phyloP scores from a whole-genome alignment of 2,888 invertebrate species.

The Mythimna loreyi region DNA sequence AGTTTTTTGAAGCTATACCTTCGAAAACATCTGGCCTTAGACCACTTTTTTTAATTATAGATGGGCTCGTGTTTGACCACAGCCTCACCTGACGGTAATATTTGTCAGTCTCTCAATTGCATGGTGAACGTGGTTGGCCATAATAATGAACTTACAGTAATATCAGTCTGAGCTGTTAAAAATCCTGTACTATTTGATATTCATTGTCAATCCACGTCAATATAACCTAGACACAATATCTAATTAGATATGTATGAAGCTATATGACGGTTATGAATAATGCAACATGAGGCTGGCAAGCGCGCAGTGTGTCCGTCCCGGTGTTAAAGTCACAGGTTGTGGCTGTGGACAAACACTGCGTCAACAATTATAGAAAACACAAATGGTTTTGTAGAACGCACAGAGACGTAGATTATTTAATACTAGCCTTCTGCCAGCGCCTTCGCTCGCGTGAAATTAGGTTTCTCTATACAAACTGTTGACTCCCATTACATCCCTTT shows the following conservation, averaged over 20 bases:
- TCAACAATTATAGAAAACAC: constrained; percentile 1
- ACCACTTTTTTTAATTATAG: too few species aligned
- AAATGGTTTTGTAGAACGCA: background rate
- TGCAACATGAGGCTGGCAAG: constrained; percentile 26
- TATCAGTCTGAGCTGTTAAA: background rate
- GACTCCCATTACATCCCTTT: too few species aligned
- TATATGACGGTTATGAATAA: constrained; percentile 46
- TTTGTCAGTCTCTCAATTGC: background rate
- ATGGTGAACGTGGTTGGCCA: background rate
- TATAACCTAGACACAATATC: constrained; percentile 29
- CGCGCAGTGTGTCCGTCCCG: background rate
- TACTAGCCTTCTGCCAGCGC: too few species aligned
- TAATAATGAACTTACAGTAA: background rate
- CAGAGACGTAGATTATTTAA: constrained; percentile 36
- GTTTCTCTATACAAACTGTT: too few species aligned
- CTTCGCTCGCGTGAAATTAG: too few species aligned
- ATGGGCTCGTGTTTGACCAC: too few species aligned
- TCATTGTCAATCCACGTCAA: constrained; percentile 18
- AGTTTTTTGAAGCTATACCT: too few species aligned
- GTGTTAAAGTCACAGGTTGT: constrained; percentile 31
- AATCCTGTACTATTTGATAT: constrained; percentile 4
- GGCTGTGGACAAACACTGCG: constrained; percentile 11
- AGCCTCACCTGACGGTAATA: too few species aligned
- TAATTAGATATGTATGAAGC: constrained; percentile 36
- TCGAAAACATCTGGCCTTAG: too few species aligned